Evolutionary conservation across 2,113 vertebrate species (phyloP).

Genomic region (Oryzias melastigma): DNA sequence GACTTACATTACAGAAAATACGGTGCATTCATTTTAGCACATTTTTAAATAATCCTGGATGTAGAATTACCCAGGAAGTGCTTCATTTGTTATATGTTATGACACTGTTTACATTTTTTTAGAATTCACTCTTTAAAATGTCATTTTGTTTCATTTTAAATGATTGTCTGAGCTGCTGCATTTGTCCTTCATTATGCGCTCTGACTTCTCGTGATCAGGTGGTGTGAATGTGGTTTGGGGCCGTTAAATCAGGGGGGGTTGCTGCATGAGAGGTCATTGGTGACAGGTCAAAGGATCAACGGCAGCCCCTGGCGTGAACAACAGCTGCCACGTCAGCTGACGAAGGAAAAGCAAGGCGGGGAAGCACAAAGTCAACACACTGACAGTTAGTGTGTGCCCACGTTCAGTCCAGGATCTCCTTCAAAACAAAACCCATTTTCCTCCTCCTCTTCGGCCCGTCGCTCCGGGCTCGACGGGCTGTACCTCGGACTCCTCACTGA

Average conservation of each 20-base stretch:
- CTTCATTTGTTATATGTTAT: too few species aligned
- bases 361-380: not conserved
- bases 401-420: constrained; percentile 32
- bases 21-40: too few species aligned
- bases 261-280: constrained; percentile 44
- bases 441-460: constrained; percentile 37
- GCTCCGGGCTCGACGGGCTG: constrained; percentile 43
- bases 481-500: constrained; percentile 53
- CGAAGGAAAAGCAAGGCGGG: constrained; percentile 2
- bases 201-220: constrained; percentile 19
- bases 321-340: constrained; percentile 60
- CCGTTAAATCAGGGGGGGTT: constrained; percentile 9
- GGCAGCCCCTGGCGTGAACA: constrained; percentile 43
- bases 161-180: too few species aligned
- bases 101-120: too few species aligned
- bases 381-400: too few species aligned
- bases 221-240: constrained; percentile 24
- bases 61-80: too few species aligned
- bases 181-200: not conserved
- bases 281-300: constrained; percentile 58
- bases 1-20: too few species aligned
- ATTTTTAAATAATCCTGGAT: too few species aligned
- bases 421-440: constrained; percentile 41
- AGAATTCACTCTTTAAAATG: too few species aligned
- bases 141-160: too few species aligned